phyloP scores from a whole-genome alignment of 1,140 invertebrate genomes.

The Drosophila seguyi region DNA sequence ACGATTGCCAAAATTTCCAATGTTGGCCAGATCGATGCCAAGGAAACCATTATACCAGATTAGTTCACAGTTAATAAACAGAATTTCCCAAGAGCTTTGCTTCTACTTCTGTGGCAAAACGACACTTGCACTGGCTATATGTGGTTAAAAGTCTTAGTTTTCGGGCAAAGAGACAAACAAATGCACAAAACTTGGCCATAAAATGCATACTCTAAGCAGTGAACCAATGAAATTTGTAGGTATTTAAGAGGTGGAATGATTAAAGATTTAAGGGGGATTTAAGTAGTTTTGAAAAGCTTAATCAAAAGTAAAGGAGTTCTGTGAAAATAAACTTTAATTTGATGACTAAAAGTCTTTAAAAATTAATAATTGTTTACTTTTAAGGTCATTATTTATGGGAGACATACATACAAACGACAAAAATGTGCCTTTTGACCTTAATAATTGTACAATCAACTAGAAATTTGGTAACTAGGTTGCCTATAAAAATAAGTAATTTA shows the following conservation, averaged over 20 bases:
- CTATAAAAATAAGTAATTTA: too few species aligned
- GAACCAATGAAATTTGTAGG: neutral
- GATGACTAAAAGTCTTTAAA: fast-evolving
- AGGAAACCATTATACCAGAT: slow-evolving; percentile 19
- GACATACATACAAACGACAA: too few species aligned
- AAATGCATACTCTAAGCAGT: neutral
- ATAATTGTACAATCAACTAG: neutral
- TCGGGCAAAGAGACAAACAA: neutral
- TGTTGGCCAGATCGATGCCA: slow-evolving; percentile 20
- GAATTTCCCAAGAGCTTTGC: slow-evolving; percentile 13
- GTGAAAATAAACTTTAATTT: neutral
- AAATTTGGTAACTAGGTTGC: neutral
- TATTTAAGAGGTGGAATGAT: neutral
- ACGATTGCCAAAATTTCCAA: neutral
- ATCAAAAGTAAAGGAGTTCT: too few species aligned
- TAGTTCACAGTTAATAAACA: slow-evolving; percentile 35
- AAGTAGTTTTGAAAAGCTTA: neutral
- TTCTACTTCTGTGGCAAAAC: slow-evolving; percentile 1
- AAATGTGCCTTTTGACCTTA: too few species aligned
- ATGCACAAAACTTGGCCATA: neutral
- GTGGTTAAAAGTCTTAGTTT: slow-evolving; percentile 12
- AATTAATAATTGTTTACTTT: neutral
- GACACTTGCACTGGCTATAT: neutral
- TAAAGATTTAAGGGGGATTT: neutral
- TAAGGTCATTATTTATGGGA: too few species aligned